Base-by-base conservation (phyloP, 1,140 invertebrate genomes). In the Diorhabda elongata region DNA sequence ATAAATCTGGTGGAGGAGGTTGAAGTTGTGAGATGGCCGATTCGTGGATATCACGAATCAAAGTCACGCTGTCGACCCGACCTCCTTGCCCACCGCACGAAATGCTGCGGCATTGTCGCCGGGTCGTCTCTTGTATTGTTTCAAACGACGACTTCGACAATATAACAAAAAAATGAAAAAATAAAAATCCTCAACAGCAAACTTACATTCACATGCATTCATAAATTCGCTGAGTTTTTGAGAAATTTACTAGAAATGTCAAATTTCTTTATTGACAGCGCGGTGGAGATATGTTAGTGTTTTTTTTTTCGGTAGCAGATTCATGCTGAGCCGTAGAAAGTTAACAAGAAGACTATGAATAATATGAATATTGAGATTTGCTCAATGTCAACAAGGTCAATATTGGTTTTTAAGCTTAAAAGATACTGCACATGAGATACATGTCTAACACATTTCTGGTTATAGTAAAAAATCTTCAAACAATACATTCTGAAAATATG, bases 31-130 rank as follows among this genome's bases (percentile, higher is more conserved):
- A 65, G 69, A 73, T 73, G 69, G 72, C 56, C 60, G 67, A 73
- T 69, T 70, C 66, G 61, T 66, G 67, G 67, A 73, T 73, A 67
- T 73, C 72, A 73, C 72, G 72, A 73, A 58, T 70, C 56, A 65
- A 58, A 66, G 72, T 73, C 72, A 73, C 72, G 72, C 64, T 47
- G 64, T 47, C 69, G 72, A 73, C 72, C 72, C 69, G 66, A 58
- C 63, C 64, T 60, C 45, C 69, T 70, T 69, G 71, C 66, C 69
- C 69, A 69, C 63, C 8, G 69, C 72, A 73, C 69, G 72, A 73
- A 66, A 61, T 43, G 70, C 68, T 63, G 57, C 58, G 61, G 67
- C 58, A 71, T 71, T 71, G 70, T 73, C 58, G 70, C 58, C 69
- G 61, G 64, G 61, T 59, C 58, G 26, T 66, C 42, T 60, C 47